Conservation (phyloP, 2,797 vertebrate genomes). For the Leptoclinus maculatus region DNA sequence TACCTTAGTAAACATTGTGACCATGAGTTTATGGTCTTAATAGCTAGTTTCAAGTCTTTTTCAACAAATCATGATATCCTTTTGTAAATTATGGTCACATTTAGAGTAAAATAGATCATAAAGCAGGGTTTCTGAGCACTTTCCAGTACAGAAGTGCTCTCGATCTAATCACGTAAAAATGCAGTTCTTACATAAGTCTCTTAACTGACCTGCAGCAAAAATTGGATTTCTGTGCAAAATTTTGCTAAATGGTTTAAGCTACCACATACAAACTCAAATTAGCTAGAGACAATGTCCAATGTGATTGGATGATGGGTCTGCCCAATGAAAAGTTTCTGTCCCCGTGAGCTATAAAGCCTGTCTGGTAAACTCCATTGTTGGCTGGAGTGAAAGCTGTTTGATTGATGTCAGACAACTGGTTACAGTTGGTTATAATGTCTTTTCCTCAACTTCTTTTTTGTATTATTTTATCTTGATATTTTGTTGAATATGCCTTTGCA, state of each 20-base stretch:
- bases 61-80: too few relatives aligned
- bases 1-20: too few relatives aligned
- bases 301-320: not conserved
- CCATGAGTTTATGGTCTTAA: too few relatives aligned
- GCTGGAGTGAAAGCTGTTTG: not conserved
- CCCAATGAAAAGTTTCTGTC: not conserved
- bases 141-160: not conserved
- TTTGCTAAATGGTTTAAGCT: too few relatives aligned
- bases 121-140: not conserved
- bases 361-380: not conserved
- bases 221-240: too few relatives aligned
- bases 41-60: too few relatives aligned
- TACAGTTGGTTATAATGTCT: not conserved
- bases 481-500: constrained; percentile 25
- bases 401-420: not conserved
- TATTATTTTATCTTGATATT: not conserved
- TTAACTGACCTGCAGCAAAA: too few relatives aligned
- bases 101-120: too few relatives aligned
- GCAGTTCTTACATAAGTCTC: too few relatives aligned
- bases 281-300: not conserved
- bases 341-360: not conserved
- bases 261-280: not conserved
- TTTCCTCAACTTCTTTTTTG: not conserved
- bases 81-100: too few relatives aligned
- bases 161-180: too few relatives aligned